Evolutionary conservation across 2,797 vertebrate genomes (phyloP), one percentile per base, ranked within the genome.

Genomic region (Gorsachius magnificus): DNA sequence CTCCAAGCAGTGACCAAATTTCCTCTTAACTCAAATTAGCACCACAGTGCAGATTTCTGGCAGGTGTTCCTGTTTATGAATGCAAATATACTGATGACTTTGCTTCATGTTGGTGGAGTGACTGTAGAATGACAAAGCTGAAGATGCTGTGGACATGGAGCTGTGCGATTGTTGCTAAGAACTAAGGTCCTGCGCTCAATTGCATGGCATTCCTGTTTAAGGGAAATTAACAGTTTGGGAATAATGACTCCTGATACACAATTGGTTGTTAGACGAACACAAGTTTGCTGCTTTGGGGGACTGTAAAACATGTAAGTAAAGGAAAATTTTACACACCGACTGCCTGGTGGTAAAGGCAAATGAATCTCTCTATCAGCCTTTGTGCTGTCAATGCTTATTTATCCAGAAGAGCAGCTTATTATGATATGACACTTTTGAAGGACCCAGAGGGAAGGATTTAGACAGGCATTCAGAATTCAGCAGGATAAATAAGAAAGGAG

Each of bases 301-400:
- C 15, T 60, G 10, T 31, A 83, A 71, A 89, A 80, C 20, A 6
- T 28, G 8, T 35, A 57, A 56, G 22, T 41, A 75, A 46, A 41
- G 13, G 16, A 60, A 74, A 91, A 71, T 46, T 66, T 83, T 85
- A 43, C 3, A 2, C 12, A 60, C 13, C 58, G 33, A 19, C 9
- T 84, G 94, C 15, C 46, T 82, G 31, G 26, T 93, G 33, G 14
- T 89, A 94, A 57, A 88, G 29, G 38, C 24, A 94, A 94, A 93
- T 74, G 5, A 70, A 74, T 76, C n/a, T 77, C 51, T 82, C 26
- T 63, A 65, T 82, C 38, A 83, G 60, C 9, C 20, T 92, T 89
- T 83, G 41, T 80, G 48, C 87, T 90, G 74, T 91, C 95, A 94
- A 74, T 90, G 58, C 22, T 83, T 93, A 85, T 89, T 93, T 94